phyloP scores from a whole-genome alignment of 2,888 invertebrate species.

The Hirudinaria manillensis region DNA sequence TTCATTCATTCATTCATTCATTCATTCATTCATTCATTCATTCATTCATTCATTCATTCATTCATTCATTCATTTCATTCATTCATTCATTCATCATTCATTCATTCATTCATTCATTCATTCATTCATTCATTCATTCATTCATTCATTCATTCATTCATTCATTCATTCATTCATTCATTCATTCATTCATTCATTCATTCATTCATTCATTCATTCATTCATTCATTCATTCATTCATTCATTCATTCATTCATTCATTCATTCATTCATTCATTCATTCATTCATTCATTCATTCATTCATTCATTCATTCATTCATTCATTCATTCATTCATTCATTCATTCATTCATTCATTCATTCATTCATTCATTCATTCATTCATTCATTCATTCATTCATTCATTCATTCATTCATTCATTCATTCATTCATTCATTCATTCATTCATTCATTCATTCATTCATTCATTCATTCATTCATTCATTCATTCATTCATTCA shows the following conservation, averaged over 20 bases:
- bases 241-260: constrained; percentile 24
- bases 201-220: constrained; percentile 24
- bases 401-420: constrained; percentile 19
- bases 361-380: constrained; percentile 16
- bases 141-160: constrained; percentile 22
- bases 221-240: constrained; percentile 23
- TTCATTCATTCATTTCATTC: no score
- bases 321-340: constrained; percentile 50
- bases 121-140: constrained; percentile 12
- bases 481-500: constrained; percentile 27
- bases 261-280: constrained; percentile 63
- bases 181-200: constrained; percentile 23
- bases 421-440: constrained; percentile 19
- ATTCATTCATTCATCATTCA: constrained; percentile 14
- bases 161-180: constrained; percentile 22
- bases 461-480: constrained; percentile 22
- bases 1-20: not conserved
- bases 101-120: constrained; percentile 2
- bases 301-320: constrained; percentile 63
- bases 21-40: constrained; percentile 22
- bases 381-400: constrained; percentile 5
- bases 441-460: constrained; percentile 23
- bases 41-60: constrained; percentile 21
- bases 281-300: constrained; percentile 23
- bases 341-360: constrained; percentile 21